Base-by-base conservation (phyloP, 2,888 invertebrate species). In the Acronicta alni region DNA sequence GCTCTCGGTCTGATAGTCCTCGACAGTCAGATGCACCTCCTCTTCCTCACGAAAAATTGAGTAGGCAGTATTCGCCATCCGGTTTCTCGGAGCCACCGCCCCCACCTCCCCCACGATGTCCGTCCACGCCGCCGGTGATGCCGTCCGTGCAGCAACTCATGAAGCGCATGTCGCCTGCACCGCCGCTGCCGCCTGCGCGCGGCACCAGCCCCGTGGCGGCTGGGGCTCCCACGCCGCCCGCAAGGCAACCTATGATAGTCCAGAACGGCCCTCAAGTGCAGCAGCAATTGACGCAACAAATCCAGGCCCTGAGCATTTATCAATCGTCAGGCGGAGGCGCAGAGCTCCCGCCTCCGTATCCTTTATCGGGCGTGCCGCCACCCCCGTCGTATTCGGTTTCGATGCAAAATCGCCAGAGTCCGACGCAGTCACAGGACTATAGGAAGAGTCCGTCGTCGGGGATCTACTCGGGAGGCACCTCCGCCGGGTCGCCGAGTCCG, bases 1-100 rank as follows among this genome's bases (percentile, higher is more conserved):
- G 97, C 84, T 98, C 98, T 43, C 95, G 98, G 54, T 98, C 98
- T 7, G 98, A 98, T 85, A 98, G 98, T 87, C 98, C 98, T 15
- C 96, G 98, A 71, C 95, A 97, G 72, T 90, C 95, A 12, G 96
- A 96, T 72, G 89, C 88, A 46, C 90, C 91, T 41, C 89, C 90
- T 23, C 95, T 97, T 82, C 95, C 96, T 44, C 96, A 97, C 77
- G 94, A 93, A 75, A 93, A 93, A 68, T 93, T 97, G 39, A 95
- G 95, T 72, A 94, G 97, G 49, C 96, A 96, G 81, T 97, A 97
- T 85, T 97, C 97, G 57, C 97, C 97, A 9, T 96, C 96, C 44
- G 94, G 94, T 66, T 93, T 90, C 78, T 88, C 95, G 57, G 95
- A 95, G 57, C 96, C 97, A 1, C 97, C 97, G 46, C 97, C 97